A percentile compares a stretch with the other conserved stretches of the same genome.
Evolutionary conservation across 1,140 invertebrate genomes (phyloP).

Genomic region (Bombyx mandarina): DNA sequence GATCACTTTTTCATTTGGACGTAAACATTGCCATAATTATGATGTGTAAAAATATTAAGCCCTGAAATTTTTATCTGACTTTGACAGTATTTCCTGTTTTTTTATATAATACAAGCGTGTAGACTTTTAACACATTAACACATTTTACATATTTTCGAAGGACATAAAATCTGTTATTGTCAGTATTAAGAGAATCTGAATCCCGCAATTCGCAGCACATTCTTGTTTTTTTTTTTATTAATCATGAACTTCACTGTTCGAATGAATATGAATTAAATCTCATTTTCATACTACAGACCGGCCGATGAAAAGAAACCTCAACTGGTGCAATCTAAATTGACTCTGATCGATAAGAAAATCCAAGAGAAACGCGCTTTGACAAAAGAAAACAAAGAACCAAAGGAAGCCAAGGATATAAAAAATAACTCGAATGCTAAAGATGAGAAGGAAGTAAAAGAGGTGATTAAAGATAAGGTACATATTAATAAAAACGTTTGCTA

Average conservation of each 20-base stretch:
- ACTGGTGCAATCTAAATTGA: slow-evolving; percentile 19
- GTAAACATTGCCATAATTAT: background rate
- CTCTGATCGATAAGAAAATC: slow-evolving; percentile 34
- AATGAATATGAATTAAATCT: too few species aligned
- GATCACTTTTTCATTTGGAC: too few species aligned
- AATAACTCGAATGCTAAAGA: slow-evolving; percentile 27
- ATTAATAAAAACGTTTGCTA: slow-evolving; percentile 21
- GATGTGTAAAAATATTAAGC: background rate
- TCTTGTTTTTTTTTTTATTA: too few species aligned
- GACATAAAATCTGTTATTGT: too few species aligned
- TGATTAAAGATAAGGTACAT: slow-evolving; percentile 11
- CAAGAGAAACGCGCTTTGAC: slow-evolving; percentile 33
- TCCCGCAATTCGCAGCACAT: too few species aligned
- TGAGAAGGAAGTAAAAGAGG: slow-evolving; percentile 28
- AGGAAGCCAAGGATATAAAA: slow-evolving; percentile 34
- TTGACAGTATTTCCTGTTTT: background rate
- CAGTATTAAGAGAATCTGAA: too few species aligned
- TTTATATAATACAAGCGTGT: background rate
- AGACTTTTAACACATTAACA: too few species aligned
- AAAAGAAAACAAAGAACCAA: slow-evolving; percentile 61
- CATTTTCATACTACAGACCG: background rate
- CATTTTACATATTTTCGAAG: too few species aligned
- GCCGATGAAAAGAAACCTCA: slow-evolving; percentile 35
- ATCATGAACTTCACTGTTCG: too few species aligned
- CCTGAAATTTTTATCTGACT: background rate